Conservation (phyloP, 2,797 vertebrate species). For the Gouania willdenowi region DNA sequence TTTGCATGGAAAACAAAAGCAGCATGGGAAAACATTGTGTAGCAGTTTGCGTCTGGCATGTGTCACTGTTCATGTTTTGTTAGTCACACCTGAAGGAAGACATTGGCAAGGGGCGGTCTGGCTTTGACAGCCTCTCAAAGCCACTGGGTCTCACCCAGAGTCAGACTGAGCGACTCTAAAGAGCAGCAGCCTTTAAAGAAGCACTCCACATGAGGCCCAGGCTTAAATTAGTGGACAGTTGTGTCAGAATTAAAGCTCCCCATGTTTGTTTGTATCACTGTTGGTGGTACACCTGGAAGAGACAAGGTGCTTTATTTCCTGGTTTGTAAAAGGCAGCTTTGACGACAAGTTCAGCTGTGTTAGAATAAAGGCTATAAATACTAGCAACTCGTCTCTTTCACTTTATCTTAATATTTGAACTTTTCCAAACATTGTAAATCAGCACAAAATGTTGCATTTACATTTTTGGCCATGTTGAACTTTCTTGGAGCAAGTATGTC, state of each 20-base stretch:
- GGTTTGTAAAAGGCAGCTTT: no score
- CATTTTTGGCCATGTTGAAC: no score
- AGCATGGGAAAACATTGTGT: slow-evolving; percentile 4
- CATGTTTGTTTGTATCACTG: slow-evolving; percentile 17
- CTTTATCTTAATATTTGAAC: no score
- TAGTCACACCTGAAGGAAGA: slow-evolving; percentile 33
- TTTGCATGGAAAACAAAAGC: slow-evolving; percentile 6
- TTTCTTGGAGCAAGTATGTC: no score
- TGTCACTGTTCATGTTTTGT: slow-evolving; percentile 56
- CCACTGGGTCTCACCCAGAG: slow-evolving; percentile 12
- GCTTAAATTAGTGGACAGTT: slow-evolving; percentile 4
- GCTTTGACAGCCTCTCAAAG: slow-evolving; percentile 65
- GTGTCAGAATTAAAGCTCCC: slow-evolving; percentile 24
- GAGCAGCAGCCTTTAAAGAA: slow-evolving; percentile 57
- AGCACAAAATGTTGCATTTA: no score
- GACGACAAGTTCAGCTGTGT: no score
- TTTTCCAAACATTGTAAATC: no score
- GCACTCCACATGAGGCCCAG: slow-evolving; percentile 32
- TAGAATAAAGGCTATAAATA: no score
- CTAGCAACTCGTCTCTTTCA: no score
- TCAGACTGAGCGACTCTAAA: slow-evolving; percentile 1
- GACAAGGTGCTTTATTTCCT: slow-evolving; percentile 7
- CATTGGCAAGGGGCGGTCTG: slow-evolving; percentile 47
- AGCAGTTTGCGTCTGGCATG: slow-evolving; percentile 66
- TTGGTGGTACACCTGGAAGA: slow-evolving; percentile 8